Evolutionary conservation across 2,888 invertebrate genomes (phyloP).

Genomic region (Agrochola macilenta): DNA sequence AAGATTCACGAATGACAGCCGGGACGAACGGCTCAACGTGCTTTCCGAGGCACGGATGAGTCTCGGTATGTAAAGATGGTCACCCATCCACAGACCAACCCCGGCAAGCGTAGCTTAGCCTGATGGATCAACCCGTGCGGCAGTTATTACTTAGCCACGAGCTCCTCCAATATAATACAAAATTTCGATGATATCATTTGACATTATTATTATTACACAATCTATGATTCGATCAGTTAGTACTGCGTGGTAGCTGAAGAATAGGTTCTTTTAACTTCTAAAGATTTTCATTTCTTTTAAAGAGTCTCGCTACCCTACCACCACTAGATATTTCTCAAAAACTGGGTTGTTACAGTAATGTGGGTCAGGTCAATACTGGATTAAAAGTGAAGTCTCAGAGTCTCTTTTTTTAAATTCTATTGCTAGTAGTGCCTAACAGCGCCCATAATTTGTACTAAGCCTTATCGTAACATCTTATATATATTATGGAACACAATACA

Average conservation of each 20-base stretch:
- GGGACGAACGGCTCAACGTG: too few relatives aligned
- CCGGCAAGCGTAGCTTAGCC: too few relatives aligned
- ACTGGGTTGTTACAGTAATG: not conserved
- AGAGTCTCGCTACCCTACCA: not conserved
- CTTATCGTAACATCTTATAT: not conserved
- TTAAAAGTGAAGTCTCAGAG: not conserved
- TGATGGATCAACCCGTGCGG: too few relatives aligned
- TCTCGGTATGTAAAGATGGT: too few relatives aligned
- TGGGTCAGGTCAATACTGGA: not conserved
- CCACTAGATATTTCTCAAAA: not conserved
- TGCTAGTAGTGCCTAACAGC: too few relatives aligned
- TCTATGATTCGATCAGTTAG: not conserved
- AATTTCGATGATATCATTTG: not conserved
- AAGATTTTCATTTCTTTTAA: not conserved
- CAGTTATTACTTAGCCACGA: too few relatives aligned
- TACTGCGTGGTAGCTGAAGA: not conserved
- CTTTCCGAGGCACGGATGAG: too few relatives aligned
- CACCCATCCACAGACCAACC: too few relatives aligned
- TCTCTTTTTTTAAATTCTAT: not conserved
- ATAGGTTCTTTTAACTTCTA: not conserved
- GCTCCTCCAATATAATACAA: too few relatives aligned
- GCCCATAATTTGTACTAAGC: not conserved
- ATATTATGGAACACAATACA: not conserved
- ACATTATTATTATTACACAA: not conserved
- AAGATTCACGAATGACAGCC: too few relatives aligned